Percentiles rank a stretch among this genome's conserved stretches.
phyloP scores from a whole-genome alignment of 2,113 vertebrate species.

The Pterocles orientalis region DNA sequence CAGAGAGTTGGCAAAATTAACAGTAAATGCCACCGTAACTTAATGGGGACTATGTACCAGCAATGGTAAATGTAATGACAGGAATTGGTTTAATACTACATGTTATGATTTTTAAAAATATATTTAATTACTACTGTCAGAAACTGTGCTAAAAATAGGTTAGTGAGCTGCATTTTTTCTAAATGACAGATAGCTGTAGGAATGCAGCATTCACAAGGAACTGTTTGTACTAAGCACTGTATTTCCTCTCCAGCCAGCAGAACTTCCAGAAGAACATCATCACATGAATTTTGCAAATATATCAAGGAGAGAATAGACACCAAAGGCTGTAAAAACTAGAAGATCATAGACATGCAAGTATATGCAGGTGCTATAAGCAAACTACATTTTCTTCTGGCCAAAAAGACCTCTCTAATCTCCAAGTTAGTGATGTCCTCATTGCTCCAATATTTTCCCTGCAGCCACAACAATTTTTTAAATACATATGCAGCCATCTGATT shows the following conservation, averaged over 20 bases:
- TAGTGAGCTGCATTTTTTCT: constrained; percentile 27
- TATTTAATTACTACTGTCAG: background rate
- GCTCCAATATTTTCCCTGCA: constrained; percentile 23
- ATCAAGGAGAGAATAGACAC: background rate
- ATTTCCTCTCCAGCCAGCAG: background rate
- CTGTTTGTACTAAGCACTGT: constrained; percentile 30
- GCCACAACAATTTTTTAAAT: background rate
- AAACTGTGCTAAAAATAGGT: constrained; percentile 30
- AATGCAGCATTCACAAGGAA: constrained; percentile 31
- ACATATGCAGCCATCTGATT: background rate
- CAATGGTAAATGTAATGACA: background rate
- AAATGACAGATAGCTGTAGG: constrained; percentile 24
- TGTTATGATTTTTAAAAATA: background rate
- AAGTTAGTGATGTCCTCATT: background rate
- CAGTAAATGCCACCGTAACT: background rate
- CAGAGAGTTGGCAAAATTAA: background rate
- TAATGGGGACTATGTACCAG: background rate
- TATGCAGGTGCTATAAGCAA: constrained; percentile 11
- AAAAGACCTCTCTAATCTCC: constrained; percentile 1
- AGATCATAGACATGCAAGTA: constrained; percentile 27
- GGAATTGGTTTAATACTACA: background rate
- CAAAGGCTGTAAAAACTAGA: background rate
- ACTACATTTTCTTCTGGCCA: background rate
- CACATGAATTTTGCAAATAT: background rate
- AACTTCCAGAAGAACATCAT: constrained; percentile 2